Base-by-base conservation (phyloP, 23 tunicate species). In the Phallusia fumigata region DNA sequence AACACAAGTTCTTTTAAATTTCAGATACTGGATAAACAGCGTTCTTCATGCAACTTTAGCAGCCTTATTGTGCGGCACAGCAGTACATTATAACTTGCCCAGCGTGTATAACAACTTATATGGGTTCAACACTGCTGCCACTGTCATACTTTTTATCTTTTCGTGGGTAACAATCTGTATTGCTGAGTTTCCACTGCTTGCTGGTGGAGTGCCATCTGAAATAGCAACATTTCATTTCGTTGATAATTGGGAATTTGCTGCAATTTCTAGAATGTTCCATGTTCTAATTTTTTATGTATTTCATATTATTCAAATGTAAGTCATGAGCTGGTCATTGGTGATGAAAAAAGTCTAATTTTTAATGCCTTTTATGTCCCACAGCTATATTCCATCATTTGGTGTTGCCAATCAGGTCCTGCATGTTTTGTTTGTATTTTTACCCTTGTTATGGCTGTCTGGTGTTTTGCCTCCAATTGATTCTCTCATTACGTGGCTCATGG, bases 391-490 rank as follows among this genome's bases (percentile, higher is more conserved):
- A 50, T 72, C 84, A 18, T 83, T 88, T 83, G 74, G 65, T 78
- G 65, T 76, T 33, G 87, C 73, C 53, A 89, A 89, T 80, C 88
- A 84, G 85, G 85, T 89, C n/a, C 74, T 92, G 82, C 97, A 92
- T 32, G 78, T 92, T 69, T 12, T 92, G 33, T 84, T 92, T 84
- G 34, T 83, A 35, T 81, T 80, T 73, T 79, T 92, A 28, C 97
- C 97, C 33, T 32, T 87, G 21, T 52, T 92, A 16, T 92, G 97
- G 97, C 30, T 87, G 52, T 22, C 52, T 65, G 97, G 91, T 31
- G 19, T 92, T 32, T 31, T 92, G 58, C 91, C 97, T 35, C 89
- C 97, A 28, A 44, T 87, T 75, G 88, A 92, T 65, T 65, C 91
- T 32, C 76, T 92, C 18, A 40, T 80, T 58, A 31, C 87, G 21